Evolutionary conservation across 2,113 vertebrate species (phyloP), one percentile per base, ranked within the genome.

Genomic region (Psittacula cyanocephala): DNA sequence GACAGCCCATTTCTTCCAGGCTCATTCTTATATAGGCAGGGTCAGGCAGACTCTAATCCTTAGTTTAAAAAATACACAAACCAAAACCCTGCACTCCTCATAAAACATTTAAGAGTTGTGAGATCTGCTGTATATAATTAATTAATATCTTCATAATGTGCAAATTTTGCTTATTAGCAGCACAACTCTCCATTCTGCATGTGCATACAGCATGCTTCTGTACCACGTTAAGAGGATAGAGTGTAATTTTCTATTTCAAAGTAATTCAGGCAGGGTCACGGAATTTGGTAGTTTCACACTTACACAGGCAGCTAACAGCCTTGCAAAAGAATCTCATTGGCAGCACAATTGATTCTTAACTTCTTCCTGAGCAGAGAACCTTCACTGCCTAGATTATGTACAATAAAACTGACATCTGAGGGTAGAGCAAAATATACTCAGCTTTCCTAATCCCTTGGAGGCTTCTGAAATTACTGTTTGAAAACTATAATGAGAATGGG

Each of bases 401-500:
- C 90, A 93, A 93, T 96, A 95, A 96, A 97, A 92, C 76, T 92
- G 95, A 97, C 92, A 91, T 94, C 75, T 87, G 77, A 91, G 80
- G 77, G 75, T 47, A 91, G 65, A 89, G 83, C 57, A 87, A 84
- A 96, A 72, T 96, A 92, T 49, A 77, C 77, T 86, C 52, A 79
- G 81, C 74, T 79, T 65, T 91, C 72, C 57, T 93, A 96, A 96
- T 97, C 85, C 95, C 95, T 93, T 79, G 60, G 91, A 96, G 92
- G 88, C 77, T 96, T 95, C 76, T 94, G 87, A 96, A 97, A 97
- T 96, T 93, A 95, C 93, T 96, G 91, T 92, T 95, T 96, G 86
- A 92, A 95, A 96, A 95, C 81, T 95, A 88, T 94, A 96, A 97
- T 97, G 94, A 96, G 89, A 97, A 95, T 85, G 72, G 91, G 94